Conservation (phyloP, 2,113 vertebrate genomes). For the Neodontobutis hainanensis region DNA sequence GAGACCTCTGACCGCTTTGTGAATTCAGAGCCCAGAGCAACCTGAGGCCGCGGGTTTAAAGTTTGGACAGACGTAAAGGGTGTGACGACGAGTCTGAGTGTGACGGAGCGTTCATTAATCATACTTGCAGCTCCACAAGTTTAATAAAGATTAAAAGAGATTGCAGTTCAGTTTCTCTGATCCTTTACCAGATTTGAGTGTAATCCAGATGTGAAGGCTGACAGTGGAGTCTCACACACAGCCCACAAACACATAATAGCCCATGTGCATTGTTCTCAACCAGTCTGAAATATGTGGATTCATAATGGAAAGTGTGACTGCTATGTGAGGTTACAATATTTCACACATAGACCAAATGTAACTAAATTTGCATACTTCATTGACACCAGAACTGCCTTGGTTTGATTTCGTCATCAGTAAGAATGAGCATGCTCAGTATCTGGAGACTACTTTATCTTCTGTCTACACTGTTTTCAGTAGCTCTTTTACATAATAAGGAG, state of each 20-base stretch:
- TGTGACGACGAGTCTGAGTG: constrained; percentile 45
- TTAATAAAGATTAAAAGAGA: constrained; percentile 38
- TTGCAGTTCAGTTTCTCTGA: constrained; percentile 48
- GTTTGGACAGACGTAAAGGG: constrained; percentile 35
- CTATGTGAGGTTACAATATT: no score
- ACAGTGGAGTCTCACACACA: constrained; percentile 10
- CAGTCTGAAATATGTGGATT: neutral
- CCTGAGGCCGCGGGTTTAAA: constrained; percentile 39
- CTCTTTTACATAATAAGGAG: neutral
- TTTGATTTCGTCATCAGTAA: no score
- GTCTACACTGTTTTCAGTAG: no score
- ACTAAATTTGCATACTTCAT: no score
- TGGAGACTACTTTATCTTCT: no score
- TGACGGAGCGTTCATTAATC: constrained; percentile 68
- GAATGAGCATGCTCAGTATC: no score
- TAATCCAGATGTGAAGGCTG: constrained; percentile 63
- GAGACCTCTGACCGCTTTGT: constrained; percentile 57
- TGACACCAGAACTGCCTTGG: no score
- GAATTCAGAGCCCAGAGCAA: constrained; percentile 45
- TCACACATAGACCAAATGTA: no score
- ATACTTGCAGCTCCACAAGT: constrained; percentile 26
- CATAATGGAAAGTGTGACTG: no score
- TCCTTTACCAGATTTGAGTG: constrained; percentile 45
- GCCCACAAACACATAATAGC: neutral
- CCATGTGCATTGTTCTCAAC: neutral